These are phyloP conservation scores for Prionace glauca DNA, from an alignment of 2,797 vertebrate species.

Conservation along the genomic window DNA sequence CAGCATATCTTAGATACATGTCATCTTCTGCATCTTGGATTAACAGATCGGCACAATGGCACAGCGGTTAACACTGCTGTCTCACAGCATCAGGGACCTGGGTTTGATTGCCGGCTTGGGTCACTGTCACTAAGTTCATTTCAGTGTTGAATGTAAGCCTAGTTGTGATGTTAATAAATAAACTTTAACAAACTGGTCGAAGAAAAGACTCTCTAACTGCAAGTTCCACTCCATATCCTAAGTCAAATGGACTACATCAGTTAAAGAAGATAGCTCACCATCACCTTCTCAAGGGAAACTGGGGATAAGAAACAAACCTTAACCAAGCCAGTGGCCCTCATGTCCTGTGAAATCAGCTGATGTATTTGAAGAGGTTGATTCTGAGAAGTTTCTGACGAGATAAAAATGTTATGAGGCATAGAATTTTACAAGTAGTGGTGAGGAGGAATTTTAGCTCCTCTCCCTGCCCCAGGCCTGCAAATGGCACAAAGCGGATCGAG, in stretches of 20 bases:
- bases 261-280: too few species aligned
- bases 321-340: too few species aligned
- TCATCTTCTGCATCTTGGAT: background rate
- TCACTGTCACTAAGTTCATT: too few species aligned
- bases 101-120: too few species aligned
- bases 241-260: too few species aligned
- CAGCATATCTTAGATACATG: background rate
- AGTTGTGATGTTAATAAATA: too few species aligned
- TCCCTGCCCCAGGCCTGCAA: background rate
- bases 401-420: background rate
- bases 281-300: too few species aligned
- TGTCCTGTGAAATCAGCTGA: too few species aligned
- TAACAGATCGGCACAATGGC: background rate
- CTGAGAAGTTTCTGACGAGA: background rate
- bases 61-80: too few species aligned
- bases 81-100: too few species aligned
- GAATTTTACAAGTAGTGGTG: background rate
- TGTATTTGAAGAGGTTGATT: background rate
- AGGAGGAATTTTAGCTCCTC: background rate
- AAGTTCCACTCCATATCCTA: background rate
- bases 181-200: background rate
- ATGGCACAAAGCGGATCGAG: background rate
- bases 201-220: background rate
- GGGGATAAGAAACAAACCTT: too few species aligned
- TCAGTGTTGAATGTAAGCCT: too few species aligned